Base-by-base conservation (phyloP, 2,888 invertebrate genomes). In the Thymelicus sylvestris region DNA sequence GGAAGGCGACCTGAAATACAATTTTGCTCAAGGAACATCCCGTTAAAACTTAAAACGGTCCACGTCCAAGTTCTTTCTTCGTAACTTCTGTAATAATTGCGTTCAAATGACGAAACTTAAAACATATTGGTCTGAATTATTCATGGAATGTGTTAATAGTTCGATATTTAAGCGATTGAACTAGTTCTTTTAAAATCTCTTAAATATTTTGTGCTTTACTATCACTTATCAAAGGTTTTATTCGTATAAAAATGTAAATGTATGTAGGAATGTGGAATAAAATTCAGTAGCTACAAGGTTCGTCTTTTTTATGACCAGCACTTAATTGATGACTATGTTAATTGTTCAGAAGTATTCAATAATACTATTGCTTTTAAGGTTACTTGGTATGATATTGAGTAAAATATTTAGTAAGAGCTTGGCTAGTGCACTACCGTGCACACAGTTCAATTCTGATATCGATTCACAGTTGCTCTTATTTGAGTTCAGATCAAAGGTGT, bases 401-500 rank as follows among this genome's bases (percentile, higher is more conserved):
- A 44, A 8, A 41, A 41, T 41, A 44, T 10, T 4, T 0, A 10
- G 0, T 12, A 52, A 52, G 15, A 52, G n/a, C 67, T 67, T 67
- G 44, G 7, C 15, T 0, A 3, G 10, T 63, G 0, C 57, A 68
- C 63, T 19, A 6, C n/a, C 64, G 13, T 39, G 69, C 57, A 48
- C 48, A 12, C 47, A 64, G 57, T 57, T 63, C 24, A 57, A 24
- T 64, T 55, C 10, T 48, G 64, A 64, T 64, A 69, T 69, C 69
- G 69, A 64, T 69, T 69, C 69, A 68, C 19, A 38, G 44, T 63
- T 68, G 63, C 48, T 69, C 39, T 69, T 64, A 64, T 69, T 69
- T 63, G 13, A 47, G 48, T 24, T 12, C 68, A 69, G 69, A 69
- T 69, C 69, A 69, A 69, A 69, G 69, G 69, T 69, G 63, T 69